Conservation (phyloP, 2,113 vertebrate species). For the Nematolebias whitei region DNA sequence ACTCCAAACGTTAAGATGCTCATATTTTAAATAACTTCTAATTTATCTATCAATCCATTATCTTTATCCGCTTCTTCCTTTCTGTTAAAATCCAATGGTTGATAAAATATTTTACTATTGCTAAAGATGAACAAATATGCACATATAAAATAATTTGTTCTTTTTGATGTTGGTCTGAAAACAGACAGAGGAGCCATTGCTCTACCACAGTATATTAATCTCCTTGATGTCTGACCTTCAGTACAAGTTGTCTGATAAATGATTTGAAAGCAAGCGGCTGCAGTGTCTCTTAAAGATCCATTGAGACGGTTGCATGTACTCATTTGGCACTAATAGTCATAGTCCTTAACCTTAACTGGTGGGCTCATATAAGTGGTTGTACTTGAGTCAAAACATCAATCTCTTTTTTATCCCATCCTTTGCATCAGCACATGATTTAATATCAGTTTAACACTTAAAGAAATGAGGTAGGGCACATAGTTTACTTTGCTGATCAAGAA, state of each 20-base stretch:
- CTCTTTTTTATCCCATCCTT: conserved; percentile 39
- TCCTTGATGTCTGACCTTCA: conserved; percentile 25
- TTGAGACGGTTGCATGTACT: not conserved
- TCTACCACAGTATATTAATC: conserved; percentile 14
- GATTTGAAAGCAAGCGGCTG: conserved; percentile 36
- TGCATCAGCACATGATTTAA: conserved; percentile 34
- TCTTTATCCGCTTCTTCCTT: too few species aligned
- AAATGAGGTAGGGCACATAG: conserved; percentile 23
- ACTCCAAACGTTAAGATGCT: too few species aligned
- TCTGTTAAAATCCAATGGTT: not conserved
- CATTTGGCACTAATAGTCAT: conserved; percentile 16
- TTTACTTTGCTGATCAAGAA: conserved; percentile 18
- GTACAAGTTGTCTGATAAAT: conserved; percentile 36
- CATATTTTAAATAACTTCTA: too few species aligned
- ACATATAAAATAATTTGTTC: too few species aligned
- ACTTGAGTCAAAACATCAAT: conserved; percentile 37
- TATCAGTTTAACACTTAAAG: conserved; percentile 23
- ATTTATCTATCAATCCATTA: too few species aligned
- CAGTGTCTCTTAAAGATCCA: conserved; percentile 34
- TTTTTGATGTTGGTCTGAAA: too few species aligned
- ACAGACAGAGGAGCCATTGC: not conserved
- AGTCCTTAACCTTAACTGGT: conserved; percentile 30
- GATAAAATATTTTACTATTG: not conserved
- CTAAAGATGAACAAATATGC: too few species aligned
- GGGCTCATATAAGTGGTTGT: conserved; percentile 21